A percentile compares a stretch with the other conserved stretches of the same genome.
Evolutionary conservation across 2,797 vertebrate genomes (phyloP).

Genomic region (Tapera naevia): DNA sequence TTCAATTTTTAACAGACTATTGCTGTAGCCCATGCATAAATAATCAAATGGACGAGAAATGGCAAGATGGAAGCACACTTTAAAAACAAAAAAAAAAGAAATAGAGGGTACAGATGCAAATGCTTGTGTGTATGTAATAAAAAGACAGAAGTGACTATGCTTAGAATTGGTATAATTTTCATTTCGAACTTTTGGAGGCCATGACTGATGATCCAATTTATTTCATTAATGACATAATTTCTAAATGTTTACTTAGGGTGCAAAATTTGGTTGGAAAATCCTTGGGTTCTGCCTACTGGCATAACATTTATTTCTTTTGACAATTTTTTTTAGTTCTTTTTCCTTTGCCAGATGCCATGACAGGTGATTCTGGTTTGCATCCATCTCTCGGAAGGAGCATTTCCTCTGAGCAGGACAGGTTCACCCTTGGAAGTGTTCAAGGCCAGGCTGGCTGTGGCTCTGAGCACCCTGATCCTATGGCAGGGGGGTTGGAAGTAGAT

Average conservation of each 20-base stretch:
- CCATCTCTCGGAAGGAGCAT: background rate
- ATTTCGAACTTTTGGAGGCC: background rate
- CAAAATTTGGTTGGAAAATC: background rate
- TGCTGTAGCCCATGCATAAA: background rate
- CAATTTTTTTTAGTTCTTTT: background rate
- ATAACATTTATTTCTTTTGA: background rate
- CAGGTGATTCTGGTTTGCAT: background rate
- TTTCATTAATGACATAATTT: background rate
- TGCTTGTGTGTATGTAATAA: background rate
- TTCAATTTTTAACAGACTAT: conserved; percentile 29
- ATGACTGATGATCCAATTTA: background rate
- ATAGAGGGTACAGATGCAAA: background rate
- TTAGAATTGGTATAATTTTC: background rate
- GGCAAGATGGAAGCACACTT: background rate
- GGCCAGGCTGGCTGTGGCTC: too few relatives aligned
- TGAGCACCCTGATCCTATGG: too few relatives aligned
- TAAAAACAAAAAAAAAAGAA: background rate
- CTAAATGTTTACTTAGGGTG: background rate
- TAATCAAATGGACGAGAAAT: conserved; percentile 1
- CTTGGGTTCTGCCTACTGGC: background rate
- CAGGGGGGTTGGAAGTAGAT: too few relatives aligned
- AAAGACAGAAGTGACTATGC: background rate
- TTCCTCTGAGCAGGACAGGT: background rate
- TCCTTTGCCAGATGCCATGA: background rate
- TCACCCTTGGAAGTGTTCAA: background rate